phyloP scores from a whole-genome alignment of 2,797 vertebrate species.

The Kryptopterus vitreolus region DNA sequence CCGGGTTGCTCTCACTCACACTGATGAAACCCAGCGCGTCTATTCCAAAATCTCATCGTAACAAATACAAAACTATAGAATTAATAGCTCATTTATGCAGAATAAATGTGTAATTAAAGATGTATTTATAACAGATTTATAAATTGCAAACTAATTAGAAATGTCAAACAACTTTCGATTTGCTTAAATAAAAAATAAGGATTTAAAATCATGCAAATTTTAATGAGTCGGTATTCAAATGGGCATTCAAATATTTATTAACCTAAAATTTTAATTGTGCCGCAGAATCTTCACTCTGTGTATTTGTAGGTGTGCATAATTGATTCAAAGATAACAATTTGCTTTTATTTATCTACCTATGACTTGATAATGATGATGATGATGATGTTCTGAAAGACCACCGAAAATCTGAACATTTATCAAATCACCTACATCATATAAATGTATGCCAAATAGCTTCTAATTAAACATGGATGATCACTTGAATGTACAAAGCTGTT shows the following conservation, averaged over 20 bases:
- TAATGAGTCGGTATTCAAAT: neutral
- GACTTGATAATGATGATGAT: slow-evolving; percentile 1
- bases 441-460: neutral
- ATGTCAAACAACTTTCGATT: neutral
- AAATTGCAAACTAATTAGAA: neutral
- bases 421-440: neutral
- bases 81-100: neutral
- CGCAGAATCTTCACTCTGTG: neutral
- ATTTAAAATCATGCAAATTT: neutral
- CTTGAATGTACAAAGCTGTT: no score
- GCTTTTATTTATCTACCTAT: neutral
- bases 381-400: neutral
- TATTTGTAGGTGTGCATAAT: neutral
- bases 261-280: neutral
- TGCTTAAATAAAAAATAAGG: neutral
- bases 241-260: neutral
- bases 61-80: neutral
- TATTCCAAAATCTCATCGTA: slow-evolving; percentile 9
- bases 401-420: neutral
- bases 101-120: neutral
- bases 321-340: neutral
- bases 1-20: slow-evolving; percentile 11
- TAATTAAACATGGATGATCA: neutral
- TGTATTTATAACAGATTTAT: no score
- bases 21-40: slow-evolving; percentile 17